Base-by-base conservation (phyloP, 2,888 invertebrate genomes). In the Ametastegia equiseti region DNA sequence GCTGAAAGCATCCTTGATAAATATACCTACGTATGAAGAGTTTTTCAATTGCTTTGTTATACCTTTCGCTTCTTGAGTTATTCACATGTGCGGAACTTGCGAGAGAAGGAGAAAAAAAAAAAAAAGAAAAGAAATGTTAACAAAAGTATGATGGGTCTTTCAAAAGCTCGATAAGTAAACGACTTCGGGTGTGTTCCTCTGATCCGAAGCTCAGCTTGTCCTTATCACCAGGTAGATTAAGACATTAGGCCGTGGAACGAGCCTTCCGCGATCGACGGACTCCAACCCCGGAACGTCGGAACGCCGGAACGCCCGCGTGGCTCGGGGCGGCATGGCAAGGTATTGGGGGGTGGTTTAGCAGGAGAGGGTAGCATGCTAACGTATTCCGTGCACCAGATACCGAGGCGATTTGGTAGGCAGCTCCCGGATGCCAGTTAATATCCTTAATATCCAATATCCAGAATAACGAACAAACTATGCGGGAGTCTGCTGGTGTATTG, bases 151-250 rank as follows among this genome's bases (percentile, higher is more conserved):
- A 30, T 13, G 2, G 11, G 5, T 60, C 30, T 0, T 30, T 1
- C 2, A 60, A 23, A 60, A 60, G 13, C 30, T 60, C 60, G 60
- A 60, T 60, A 60, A 60, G 60, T 60, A 60, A 60, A 60, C 60
- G 30, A 27, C 9, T 71, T 45, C 36, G 27, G 15, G n/a, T 27
- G 42, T 27, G 27, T n/a, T n/a, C 33, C 54, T 54, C 54, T 36
- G 50, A 75, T 54, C 75, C 36, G 19, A n/a, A 33, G 36, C 5
- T 7, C 50, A 75, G 33, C 85, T 88, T 86, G 87, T 88, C 87
- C 86, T 88, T 88, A 86, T 87, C 87, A 88, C 87, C 86, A 85
- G 86, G 81, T 86, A 87, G 87, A 89, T 89, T 88, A 88, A 89
- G 89, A 89, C 88, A 88, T 89, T 88, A 87, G 82, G 75, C 73